These are phyloP conservation scores for Coremacera marginata DNA, from an alignment of 2,888 invertebrate genomes.

Conservation along the genomic window DNA sequence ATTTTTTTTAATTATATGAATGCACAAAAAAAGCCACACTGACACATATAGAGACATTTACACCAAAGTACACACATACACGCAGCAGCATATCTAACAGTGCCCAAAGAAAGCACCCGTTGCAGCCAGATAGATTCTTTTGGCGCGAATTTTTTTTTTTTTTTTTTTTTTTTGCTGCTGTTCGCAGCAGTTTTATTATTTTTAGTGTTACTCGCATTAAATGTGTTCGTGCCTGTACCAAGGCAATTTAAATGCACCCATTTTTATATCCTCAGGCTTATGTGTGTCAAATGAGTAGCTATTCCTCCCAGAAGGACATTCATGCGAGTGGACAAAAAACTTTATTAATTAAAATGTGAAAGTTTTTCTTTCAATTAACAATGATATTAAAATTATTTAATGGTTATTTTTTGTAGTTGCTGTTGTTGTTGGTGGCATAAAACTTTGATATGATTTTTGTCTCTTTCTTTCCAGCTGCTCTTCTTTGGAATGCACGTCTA, in stretches of 20 bases:
- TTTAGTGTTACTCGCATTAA: too few species aligned
- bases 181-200: too few species aligned
- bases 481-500: not conserved
- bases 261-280: too few species aligned
- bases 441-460: not conserved
- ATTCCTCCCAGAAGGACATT: too few species aligned
- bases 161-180: too few species aligned
- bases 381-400: conserved; percentile 10
- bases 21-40: not conserved
- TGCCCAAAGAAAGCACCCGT: not conserved
- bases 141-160: not conserved
- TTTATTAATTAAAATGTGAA: conserved; percentile 34
- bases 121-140: not conserved
- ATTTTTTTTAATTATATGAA: conserved; percentile 26
- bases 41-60: not conserved
- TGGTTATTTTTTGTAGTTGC: not conserved
- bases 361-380: conserved; percentile 30
- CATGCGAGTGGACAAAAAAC: conserved; percentile 2
- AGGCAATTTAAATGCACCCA: too few species aligned
- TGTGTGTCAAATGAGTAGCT: too few species aligned
- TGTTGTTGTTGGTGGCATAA: not conserved
- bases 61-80: not conserved
- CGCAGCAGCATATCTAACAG: not conserved
- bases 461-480: not conserved
- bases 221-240: too few species aligned